phyloP scores from a whole-genome alignment of 2,113 vertebrate species.

The Rhipidura dahli region DNA sequence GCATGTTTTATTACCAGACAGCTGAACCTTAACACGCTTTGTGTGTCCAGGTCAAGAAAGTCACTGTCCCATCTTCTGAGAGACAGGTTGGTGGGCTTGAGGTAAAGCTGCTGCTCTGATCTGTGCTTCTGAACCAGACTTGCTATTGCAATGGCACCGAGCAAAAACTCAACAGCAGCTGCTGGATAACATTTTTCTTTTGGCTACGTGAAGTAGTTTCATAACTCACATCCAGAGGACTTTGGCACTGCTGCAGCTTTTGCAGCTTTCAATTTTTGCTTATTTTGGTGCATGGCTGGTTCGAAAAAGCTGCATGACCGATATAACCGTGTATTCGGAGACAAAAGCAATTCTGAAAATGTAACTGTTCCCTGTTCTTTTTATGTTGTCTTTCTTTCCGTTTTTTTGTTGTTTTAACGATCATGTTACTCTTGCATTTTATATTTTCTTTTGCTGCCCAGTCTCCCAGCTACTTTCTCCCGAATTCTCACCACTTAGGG shows the following conservation, averaged over 20 bases:
- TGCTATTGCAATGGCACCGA: slow-evolving; percentile 73
- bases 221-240: slow-evolving; percentile 46
- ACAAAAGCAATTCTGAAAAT: slow-evolving; percentile 69
- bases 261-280: slow-evolving; percentile 72
- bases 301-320: slow-evolving; percentile 75
- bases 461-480: slow-evolving; percentile 78
- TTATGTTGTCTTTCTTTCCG: slow-evolving; percentile 80
- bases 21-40: slow-evolving; percentile 75
- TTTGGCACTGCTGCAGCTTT: slow-evolving; percentile 70
- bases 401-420: slow-evolving; percentile 56
- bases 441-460: slow-evolving; percentile 75
- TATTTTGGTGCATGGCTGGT: slow-evolving; percentile 78
- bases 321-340: slow-evolving; percentile 62
- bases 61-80: slow-evolving; percentile 75
- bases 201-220: slow-evolving; percentile 63
- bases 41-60: slow-evolving; percentile 84
- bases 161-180: slow-evolving; percentile 69
- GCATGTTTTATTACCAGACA: slow-evolving; percentile 37
- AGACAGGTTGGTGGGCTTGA: slow-evolving; percentile 83
- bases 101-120: slow-evolving; percentile 78
- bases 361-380: slow-evolving; percentile 84
- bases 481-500: slow-evolving; percentile 75
- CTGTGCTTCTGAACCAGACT: slow-evolving; percentile 64
- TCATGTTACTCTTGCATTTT: slow-evolving; percentile 75
- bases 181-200: slow-evolving; percentile 70